Conservation (phyloP, 2,797 vertebrate genomes). For the Chiloscyllium punctatum region DNA sequence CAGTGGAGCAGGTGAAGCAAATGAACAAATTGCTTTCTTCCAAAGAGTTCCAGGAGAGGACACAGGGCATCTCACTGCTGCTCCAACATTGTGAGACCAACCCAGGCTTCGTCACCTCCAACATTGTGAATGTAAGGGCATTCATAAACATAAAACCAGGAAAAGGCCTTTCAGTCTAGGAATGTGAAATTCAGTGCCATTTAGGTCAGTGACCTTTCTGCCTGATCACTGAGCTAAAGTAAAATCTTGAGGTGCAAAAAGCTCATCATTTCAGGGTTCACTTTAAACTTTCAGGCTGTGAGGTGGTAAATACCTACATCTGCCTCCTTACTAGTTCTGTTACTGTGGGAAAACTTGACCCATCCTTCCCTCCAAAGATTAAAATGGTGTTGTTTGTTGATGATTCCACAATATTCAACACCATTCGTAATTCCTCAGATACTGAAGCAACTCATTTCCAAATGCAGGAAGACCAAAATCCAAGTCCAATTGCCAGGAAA, state of each 20-base stretch:
- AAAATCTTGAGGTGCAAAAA: background rate
- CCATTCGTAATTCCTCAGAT: no score
- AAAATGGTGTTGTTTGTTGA: no score
- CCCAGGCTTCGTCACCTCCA: constrained; percentile 45
- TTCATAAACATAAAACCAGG: background rate
- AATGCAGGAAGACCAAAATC: no score
- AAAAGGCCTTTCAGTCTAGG: background rate
- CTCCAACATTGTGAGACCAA: constrained; percentile 46
- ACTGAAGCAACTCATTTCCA: no score
- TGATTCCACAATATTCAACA: no score
- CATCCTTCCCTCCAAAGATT: background rate
- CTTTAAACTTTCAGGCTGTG: background rate
- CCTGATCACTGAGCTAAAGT: background rate
- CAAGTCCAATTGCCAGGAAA: no score
- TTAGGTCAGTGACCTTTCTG: background rate
- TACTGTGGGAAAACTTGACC: background rate
- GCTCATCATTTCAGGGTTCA: background rate
- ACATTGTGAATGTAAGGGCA: constrained; percentile 43
- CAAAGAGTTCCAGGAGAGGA: constrained; percentile 48
- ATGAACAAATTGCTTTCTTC: constrained; percentile 50
- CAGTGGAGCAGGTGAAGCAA: constrained; percentile 45
- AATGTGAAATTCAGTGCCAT: background rate
- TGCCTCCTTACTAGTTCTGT: background rate
- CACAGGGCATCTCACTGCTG: constrained; percentile 50
- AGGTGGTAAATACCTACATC: background rate